These are phyloP conservation scores for Carettochelys insculpta DNA, from an alignment of 2,113 vertebrate species.

Conservation along the genomic window DNA sequence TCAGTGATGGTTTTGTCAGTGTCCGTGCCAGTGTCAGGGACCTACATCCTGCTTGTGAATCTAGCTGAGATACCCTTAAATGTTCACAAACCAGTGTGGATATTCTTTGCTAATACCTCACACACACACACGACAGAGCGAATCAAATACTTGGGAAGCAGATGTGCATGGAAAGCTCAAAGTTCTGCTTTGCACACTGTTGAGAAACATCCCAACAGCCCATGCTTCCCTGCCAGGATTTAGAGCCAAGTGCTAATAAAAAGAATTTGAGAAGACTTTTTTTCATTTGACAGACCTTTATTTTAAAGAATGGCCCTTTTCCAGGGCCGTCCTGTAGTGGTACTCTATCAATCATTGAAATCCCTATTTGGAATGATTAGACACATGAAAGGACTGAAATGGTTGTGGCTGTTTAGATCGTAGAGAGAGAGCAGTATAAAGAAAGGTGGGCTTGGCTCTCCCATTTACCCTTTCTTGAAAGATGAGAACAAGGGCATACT, in stretches of 20 bases:
- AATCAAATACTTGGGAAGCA: background rate
- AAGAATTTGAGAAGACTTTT: background rate
- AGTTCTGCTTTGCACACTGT: background rate
- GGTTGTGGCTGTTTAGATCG: background rate
- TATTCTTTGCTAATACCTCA: background rate
- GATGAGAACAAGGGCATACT: background rate
- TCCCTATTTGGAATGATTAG: background rate
- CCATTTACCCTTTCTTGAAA: conserved; percentile 18
- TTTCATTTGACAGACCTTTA: background rate
- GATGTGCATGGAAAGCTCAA: background rate
- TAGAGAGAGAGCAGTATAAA: background rate
- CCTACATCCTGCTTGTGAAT: background rate
- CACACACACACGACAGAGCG: background rate
- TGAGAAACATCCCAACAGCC: background rate
- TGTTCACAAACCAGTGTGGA: background rate
- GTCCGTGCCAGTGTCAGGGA: background rate
- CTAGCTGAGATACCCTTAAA: conserved; percentile 7
- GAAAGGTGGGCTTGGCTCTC: background rate
- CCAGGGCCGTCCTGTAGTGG: background rate
- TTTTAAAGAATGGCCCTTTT: background rate
- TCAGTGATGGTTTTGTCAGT: background rate
- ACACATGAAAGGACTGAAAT: background rate
- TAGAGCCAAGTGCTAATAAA: background rate
- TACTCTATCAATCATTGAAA: background rate
- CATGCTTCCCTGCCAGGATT: background rate